A percentile compares a stretch with the other conserved stretches of the same genome.
Evolutionary conservation across 2,797 vertebrate genomes (phyloP).

Genomic region (Emydoidea blandingii): DNA sequence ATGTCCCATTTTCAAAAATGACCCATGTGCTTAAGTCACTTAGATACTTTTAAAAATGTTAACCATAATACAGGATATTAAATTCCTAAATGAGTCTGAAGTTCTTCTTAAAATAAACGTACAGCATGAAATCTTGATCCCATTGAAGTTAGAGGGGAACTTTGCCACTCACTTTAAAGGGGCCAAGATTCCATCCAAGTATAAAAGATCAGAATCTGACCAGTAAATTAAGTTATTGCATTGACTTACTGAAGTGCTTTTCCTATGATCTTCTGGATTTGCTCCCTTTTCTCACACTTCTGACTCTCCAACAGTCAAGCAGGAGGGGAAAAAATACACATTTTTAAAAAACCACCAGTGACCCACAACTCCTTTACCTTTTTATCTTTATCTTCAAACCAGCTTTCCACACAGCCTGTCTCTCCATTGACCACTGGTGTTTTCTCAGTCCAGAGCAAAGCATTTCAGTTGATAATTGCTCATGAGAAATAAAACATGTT

Average conservation of each 20-base stretch:
- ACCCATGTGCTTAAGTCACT: background rate
- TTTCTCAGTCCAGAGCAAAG: background rate
- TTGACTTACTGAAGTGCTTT: background rate
- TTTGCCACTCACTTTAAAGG: background rate
- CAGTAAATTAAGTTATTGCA: background rate
- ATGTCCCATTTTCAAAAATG: background rate
- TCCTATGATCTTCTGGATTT: background rate
- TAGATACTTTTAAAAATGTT: background rate
- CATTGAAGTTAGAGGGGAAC: background rate
- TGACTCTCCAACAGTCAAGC: background rate
- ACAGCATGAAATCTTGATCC: background rate
- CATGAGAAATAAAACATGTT: background rate
- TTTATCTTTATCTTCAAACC: background rate
- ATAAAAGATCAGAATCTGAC: background rate
- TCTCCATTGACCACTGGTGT: background rate
- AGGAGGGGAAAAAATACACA: background rate
- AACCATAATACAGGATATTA: background rate
- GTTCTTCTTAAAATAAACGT: background rate
- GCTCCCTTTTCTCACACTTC: background rate
- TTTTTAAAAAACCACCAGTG: background rate
- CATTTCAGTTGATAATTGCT: background rate
- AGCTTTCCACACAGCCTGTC: background rate
- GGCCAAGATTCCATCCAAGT: background rate
- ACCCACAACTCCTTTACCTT: background rate
- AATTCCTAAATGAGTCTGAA: background rate